A percentile compares a stretch with the other conserved stretches of the same genome.
Evolutionary conservation across 2,888 invertebrate genomes (phyloP).

Genomic region (Agriopis leucophaearia): DNA sequence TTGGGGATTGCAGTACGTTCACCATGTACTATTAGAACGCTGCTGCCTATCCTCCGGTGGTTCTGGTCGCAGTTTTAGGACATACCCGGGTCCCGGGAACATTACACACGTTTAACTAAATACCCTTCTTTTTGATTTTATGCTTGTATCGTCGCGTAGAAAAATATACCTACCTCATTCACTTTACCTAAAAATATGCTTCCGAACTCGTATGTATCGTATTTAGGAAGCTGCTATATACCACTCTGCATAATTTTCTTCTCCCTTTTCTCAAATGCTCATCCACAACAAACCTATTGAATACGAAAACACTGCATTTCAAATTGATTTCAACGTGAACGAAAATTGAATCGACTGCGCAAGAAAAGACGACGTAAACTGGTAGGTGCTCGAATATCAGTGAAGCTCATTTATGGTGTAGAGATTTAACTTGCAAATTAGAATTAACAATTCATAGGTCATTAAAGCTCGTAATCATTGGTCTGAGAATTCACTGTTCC

Average conservation of each 20-base stretch:
- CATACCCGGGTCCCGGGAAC: too few relatives aligned
- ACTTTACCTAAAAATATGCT: not conserved
- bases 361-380: conserved; percentile 15
- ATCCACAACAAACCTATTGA: conserved; percentile 8
- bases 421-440: conserved; percentile 30
- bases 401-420: conserved; percentile 19
- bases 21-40: too few relatives aligned
- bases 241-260: not conserved
- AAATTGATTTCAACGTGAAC: conserved; percentile 1
- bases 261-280: not conserved
- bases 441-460: conserved; percentile 33
- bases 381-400: conserved; percentile 9
- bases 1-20: too few relatives aligned
- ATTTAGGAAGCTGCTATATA: not conserved
- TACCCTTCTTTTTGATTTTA: too few relatives aligned
- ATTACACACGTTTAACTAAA: too few relatives aligned
- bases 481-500: conserved; percentile 33
- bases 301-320: conserved; percentile 2
- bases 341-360: not conserved
- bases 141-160: too few relatives aligned
- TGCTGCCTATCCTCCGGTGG: too few relatives aligned
- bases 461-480: conserved; percentile 21
- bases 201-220: not conserved
- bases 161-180: too few relatives aligned
- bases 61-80: too few relatives aligned